A percentile compares a stretch with the other conserved stretches of the same genome.
Conservation (phyloP, 2,888 invertebrate genomes). For the Pammene aurita region DNA sequence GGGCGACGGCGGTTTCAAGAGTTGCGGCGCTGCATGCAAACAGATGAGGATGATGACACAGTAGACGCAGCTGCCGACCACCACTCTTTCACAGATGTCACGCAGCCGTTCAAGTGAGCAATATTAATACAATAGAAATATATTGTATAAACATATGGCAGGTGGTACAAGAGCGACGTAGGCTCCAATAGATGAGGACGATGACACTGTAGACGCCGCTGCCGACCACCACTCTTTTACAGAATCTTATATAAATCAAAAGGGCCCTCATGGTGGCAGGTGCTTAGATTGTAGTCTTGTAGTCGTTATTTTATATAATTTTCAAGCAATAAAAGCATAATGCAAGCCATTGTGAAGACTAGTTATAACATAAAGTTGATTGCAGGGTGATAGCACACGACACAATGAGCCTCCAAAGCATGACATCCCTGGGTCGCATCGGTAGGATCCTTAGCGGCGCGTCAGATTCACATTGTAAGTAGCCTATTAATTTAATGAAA, state of each 20-base stretch:
- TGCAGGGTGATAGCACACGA: constrained; percentile 92
- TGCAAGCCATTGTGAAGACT: neutral
- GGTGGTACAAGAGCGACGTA: too few species aligned
- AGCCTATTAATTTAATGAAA: neutral
- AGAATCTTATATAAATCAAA: too few species aligned
- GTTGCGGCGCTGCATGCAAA: constrained; percentile 92
- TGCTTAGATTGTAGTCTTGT: too few species aligned
- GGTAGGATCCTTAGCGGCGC: constrained; percentile 90
- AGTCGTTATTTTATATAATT: too few species aligned
- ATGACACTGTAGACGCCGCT: too few species aligned
- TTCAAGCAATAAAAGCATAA: too few species aligned
- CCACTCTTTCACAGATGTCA: constrained; percentile 84
- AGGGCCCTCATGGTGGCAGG: too few species aligned
- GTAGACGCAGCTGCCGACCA: constrained; percentile 79
- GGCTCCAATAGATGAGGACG: too few species aligned
- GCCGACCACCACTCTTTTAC: too few species aligned
- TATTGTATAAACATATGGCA: too few species aligned
- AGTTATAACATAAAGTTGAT: neutral
- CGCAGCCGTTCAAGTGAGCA: constrained; percentile 89
- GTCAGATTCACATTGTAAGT: constrained; percentile 84
- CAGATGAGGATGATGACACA: constrained; percentile 93
- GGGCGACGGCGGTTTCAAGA: constrained; percentile 92
- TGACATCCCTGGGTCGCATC: constrained; percentile 93
- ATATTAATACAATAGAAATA: neutral
- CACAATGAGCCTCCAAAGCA: constrained; percentile 93